Evolutionary conservation across 2,888 invertebrate species (phyloP).

Genomic region (Cephonodes hylas): DNA sequence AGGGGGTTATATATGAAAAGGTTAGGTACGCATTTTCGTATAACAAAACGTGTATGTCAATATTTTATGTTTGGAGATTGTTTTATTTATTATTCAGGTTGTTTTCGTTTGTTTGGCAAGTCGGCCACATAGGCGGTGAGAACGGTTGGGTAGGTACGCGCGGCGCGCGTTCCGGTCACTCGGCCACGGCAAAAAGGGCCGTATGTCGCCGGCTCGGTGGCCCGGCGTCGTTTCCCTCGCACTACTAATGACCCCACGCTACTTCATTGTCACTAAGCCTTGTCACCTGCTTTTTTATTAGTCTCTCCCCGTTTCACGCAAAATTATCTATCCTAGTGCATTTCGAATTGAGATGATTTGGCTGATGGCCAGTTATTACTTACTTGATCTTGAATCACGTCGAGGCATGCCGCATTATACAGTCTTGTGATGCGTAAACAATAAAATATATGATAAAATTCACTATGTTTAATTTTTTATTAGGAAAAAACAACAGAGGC

Average conservation of each 20-base stretch:
- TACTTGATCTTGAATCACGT: slow-evolving; percentile 46
- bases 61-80: slow-evolving; percentile 15
- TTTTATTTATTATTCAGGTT: background rate
- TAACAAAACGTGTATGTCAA: slow-evolving; percentile 26
- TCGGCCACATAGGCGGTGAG: slow-evolving; percentile 30
- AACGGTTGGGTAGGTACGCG: slow-evolving; percentile 56
- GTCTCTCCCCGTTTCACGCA: slow-evolving; percentile 46
- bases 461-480: slow-evolving; percentile 21
- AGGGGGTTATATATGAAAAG: slow-evolving; percentile 23
- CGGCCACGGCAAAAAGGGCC: slow-evolving; percentile 66
- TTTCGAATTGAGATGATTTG: slow-evolving; percentile 50
- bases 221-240: slow-evolving; percentile 61
- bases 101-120: background rate
- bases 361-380: slow-evolving; percentile 57
- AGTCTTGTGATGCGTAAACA: slow-evolving; percentile 38
- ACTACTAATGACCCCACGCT: slow-evolving; percentile 71
- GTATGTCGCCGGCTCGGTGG: slow-evolving; percentile 64
- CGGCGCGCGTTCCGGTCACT: slow-evolving; percentile 67
- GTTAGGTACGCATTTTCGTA: slow-evolving; percentile 16
- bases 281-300: slow-evolving; percentile 72
- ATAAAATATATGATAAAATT: slow-evolving; percentile 13
- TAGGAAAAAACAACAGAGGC: slow-evolving; percentile 88
- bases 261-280: slow-evolving; percentile 70
- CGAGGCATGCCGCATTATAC: slow-evolving; percentile 32
- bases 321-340: slow-evolving; percentile 36